Evolutionary conservation across 2,113 vertebrate species (phyloP).

Genomic region (Chitala chitala): DNA sequence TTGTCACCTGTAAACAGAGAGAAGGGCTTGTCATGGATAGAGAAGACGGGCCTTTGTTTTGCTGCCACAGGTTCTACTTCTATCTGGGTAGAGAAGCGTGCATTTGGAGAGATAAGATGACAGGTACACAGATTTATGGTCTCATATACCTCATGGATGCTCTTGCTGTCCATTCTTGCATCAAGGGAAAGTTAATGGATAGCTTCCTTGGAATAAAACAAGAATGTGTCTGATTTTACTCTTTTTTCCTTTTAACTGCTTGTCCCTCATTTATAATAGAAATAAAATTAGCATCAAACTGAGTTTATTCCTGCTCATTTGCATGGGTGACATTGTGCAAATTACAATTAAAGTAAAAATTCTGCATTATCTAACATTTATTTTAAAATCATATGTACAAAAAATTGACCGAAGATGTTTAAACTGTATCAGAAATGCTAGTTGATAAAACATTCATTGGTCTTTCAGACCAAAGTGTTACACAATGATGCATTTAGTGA

Average conservation of each 20-base stretch:
- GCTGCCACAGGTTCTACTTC: not conserved
- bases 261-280: not conserved
- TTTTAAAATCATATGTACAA: conserved; percentile 4
- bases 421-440: conserved; percentile 31
- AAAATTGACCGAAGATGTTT: conserved; percentile 48
- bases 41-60: not conserved
- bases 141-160: not conserved
- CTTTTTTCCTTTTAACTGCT: not conserved
- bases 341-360: not conserved
- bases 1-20: not conserved
- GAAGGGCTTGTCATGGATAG: not conserved
- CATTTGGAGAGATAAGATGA: not conserved
- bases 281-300: not conserved
- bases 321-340: not conserved
- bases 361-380: too few relatives aligned
- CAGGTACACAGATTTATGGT: conserved; percentile 2
- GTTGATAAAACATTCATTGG: conserved; percentile 31
- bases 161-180: not conserved
- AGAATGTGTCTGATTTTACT: not conserved
- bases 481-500: conserved; percentile 66
- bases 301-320: not conserved
- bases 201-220: not conserved
- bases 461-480: conserved; percentile 55
- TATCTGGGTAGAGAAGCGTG: conserved; percentile 4
- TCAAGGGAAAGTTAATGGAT: not conserved